Conservation (phyloP, 35 echinoderm and acorn worm genomes). For the Ptychodera flava region DNA sequence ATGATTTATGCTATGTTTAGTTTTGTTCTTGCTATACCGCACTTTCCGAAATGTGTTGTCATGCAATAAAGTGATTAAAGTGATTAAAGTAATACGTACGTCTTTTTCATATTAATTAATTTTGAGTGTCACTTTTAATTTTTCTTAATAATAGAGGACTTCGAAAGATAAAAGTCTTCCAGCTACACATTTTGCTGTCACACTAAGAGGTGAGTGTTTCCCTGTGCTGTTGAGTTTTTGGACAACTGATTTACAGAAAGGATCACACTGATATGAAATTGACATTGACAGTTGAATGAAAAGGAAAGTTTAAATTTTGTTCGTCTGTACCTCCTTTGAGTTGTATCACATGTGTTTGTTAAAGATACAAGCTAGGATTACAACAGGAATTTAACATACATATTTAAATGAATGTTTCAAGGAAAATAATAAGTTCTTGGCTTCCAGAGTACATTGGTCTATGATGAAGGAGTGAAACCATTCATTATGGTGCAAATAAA, state of each 20-base stretch:
- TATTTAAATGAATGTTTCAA: no score
- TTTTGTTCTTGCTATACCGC: no score
- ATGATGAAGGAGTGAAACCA: no score
- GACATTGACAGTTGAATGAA: not conserved
- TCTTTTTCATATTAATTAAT: not conserved
- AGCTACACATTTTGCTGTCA: constrained; percentile 37
- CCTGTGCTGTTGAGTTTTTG: no score
- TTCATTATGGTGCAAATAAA: no score
- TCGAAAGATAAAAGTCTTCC: constrained; percentile 43
- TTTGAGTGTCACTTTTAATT: not conserved
- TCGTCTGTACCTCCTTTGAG: not conserved
- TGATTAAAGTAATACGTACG: not conserved
- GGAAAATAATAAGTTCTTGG: no score
- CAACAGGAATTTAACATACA: no score
- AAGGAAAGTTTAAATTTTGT: not conserved
- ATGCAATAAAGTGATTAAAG: no score
- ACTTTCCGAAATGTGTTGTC: no score
- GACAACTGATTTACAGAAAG: not conserved
- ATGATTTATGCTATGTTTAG: not conserved
- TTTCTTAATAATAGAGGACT: constrained; percentile 31
- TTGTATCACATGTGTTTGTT: not conserved
- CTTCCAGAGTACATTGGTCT: no score
- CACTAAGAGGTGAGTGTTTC: constrained; percentile 23
- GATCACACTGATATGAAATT: not conserved
- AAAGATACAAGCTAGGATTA: not conserved